Base-by-base conservation (phyloP, 2,888 invertebrate species). In the Synanthedon tipuliformis region DNA sequence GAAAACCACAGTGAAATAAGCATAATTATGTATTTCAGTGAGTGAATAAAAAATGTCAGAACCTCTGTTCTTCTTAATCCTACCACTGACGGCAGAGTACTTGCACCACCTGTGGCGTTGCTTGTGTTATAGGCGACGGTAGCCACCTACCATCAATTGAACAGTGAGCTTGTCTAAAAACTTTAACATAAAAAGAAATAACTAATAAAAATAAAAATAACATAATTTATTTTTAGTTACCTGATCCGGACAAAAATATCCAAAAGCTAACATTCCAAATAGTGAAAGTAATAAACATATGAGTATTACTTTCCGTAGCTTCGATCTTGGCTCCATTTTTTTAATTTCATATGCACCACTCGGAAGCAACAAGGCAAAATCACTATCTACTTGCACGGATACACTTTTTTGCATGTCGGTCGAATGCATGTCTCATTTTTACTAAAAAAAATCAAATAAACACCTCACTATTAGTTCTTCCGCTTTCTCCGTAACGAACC, bases 231-330 rank as follows among this genome's bases (percentile, higher is more conserved):
- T 40, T 40, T 41, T 34, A 60, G 90, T 89, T 71, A 93, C 93
- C 89, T 94, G 94, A 78, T 95, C 95, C 60, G 95, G 94, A 76
- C 95, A 95, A 74, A 95, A 95, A 81, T 95, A 95, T 69, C 95
- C 95, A 77, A 95, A 93, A 69, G 94, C 95, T 65, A 96, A 91
- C 81, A 95, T 95, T 62, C 95, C 95, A 75, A 94, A 93, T 60
- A 95, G 89, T 63, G 94, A 94, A 71, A 95, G 89, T 67, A 93
- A 89, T 71, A 95, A 89, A 86, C 95, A 95, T 81, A 95, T 90
- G 71, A 94, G 89, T 72, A 93, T 92, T 76, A 94, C 91, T 88
- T 92, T 92, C 75, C 93, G 92, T 74, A 95, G 89, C 83, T 91
- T 92, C 69, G 93, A 92, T 84, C 93, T 91, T 72, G 94, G 92